Evolutionary conservation across 2,888 invertebrate species (phyloP), one percentile per base, ranked within the genome.

Genomic region (Apamea anceps): DNA sequence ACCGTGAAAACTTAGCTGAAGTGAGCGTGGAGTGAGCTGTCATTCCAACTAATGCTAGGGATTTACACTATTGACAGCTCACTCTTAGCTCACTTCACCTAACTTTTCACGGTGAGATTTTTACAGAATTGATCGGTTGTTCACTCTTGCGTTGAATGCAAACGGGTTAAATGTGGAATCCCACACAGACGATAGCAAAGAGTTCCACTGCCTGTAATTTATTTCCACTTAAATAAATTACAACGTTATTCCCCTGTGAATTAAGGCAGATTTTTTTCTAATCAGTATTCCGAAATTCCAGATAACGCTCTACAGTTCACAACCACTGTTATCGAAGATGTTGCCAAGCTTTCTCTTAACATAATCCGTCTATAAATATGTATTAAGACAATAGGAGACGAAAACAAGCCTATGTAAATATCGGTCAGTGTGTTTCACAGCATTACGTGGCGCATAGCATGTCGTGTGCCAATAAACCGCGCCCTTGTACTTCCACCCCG

Each of bases 401-500:
- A 76, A 74, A 60, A 32, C 73, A 63, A 74, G 83, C 78, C 63
- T 76, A 51, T 71, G 63, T 72, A 66, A 79, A 84, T 73, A 51
- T 75, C 21, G 28, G 63, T 68, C 66, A 51, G 37, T 72, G 32
- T 67, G 57, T 85, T 60, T n/a, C 21, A 21, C 66, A 75, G 32
- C n/a, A 73, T 78, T 76, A 78, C 87, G 77, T 75, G 85, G 66
- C 74, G 60, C 76, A 79, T 79, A 78, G 77, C 82, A 86, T 88
- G 86, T 32, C 54, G 63, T 21, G 65, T 82, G 89, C 78, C 80
- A 80, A 89, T 89, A 87, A 85, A 74, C 76, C 25, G 67, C 12
- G 85, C 48, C 85, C 89, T 80, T 81, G 84, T 82, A 74, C 78
- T 87, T 72, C 85, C 77, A 77, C 75, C 87, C 54, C 75, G 68